Evolutionary conservation across 1,140 invertebrate genomes (phyloP), one percentile per base, ranked within the genome.

Genomic region (Aporrectodea caliginosa): DNA sequence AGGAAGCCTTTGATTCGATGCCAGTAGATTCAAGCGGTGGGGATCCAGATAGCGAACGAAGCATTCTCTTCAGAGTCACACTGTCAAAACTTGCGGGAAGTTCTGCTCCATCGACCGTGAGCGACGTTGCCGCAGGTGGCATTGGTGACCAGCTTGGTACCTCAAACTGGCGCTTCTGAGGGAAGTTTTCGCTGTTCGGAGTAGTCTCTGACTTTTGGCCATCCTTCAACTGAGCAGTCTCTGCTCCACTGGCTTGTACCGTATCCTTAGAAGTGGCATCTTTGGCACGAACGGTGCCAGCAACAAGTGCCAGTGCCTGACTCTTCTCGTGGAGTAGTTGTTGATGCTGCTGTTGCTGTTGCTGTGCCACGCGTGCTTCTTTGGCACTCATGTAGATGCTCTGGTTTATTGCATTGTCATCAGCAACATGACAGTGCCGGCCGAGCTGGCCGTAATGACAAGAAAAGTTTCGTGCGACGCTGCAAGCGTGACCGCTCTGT

Each of bases 341-440:
- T n/a, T n/a, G n/a, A n/a, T n/a, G n/a, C n/a, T n/a, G n/a, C 43
- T 58, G 43, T 58, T 58, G 43, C 43, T 58, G 43, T 58, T 58
- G 43, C 43, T 58, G 43, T 58, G 6, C 6, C 6, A 58, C 6
- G 6, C 43, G 6, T 22, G 43, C 43, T 22, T 58, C 43, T 58
- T 58, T 58, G 43, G 43, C 43, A 22, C 43, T 58, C 43, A 58
- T 58, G 43, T 58, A 58, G 43, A 58, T 58, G 43, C 43, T 58
- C 43, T 58, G 43, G 43, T 58, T 58, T 12, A 58, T 58, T 6
- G 43, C 43, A 22, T 58, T 58, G 43, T 58, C 43, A 22, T 58
- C 43, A 22, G 43, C 43, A 6, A 22, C 22, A 22, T 58, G 43
- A 22, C 43, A 58, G 43, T 58, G 43, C n/a, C n/a, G n/a, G n/a